Evolutionary conservation across 2,888 invertebrate genomes (phyloP), one percentile per base, ranked within the genome.

Genomic region (Dicroscelio sp.): DNA sequence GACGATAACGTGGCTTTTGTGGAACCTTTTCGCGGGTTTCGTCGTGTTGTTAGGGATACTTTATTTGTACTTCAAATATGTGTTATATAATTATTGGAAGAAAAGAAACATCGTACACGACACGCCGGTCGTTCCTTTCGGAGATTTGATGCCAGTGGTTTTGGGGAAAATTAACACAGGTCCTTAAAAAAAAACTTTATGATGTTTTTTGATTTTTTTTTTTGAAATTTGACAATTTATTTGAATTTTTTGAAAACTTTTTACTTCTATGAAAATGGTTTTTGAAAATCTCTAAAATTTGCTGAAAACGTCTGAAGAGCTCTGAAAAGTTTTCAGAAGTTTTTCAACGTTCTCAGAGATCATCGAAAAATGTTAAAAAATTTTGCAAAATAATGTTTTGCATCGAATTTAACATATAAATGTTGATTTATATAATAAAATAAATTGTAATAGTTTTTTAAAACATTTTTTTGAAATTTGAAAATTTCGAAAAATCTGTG

Each of bases 1-100:
- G 2, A 14, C 25, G 23, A 38, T 82, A 31, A 20, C 86, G 30
- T 82, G 86, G 5, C 48, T 86, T 78, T 4, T 86, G 25, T 20
- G 63, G 4, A 73, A 0, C 3, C 8, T 88, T 48, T 63, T 90
- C 38, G 86, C 79, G 5, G 20, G 17, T 17, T 20, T 52, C 3
- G 4, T 86, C 10, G 12, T 48, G n/a, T 5, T 86, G 14, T n/a
- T 80, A 12, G 31, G 63, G n/a, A 17, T 43, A 6, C 23, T 91
- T 43, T 92, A 92, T 43, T 2, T 82, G 14, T 92, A 92, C 43
- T 86, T 90, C 8, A 90, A 91, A 73, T 75, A 71, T 12, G 86
- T 90, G 14, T n/a, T 88, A 33, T 92, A 78, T 30, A 88, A 43
- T 17, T 90, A 90, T 65, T 92, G 92, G 92, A 69, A 79, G 17